Conservation (phyloP, 1,140 invertebrate species). For the Micrasema minimum region DNA sequence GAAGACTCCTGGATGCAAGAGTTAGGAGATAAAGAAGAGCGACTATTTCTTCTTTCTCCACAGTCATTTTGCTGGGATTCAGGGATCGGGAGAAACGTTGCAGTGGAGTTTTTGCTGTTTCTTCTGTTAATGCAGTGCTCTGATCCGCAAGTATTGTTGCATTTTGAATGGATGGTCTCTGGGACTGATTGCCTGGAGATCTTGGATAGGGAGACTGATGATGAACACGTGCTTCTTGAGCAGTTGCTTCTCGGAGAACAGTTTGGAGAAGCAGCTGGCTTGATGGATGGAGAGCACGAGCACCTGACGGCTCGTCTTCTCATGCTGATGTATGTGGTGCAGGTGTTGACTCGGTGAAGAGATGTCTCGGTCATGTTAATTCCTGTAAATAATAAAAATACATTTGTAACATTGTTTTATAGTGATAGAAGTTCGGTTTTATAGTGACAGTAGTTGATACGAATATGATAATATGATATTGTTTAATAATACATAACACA, state of each 20-base stretch:
- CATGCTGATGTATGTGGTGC: conserved; percentile 69
- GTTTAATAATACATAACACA: too few relatives aligned
- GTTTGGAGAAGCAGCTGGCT: background rate
- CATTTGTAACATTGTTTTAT: conserved; percentile 9
- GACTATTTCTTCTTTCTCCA: conserved; percentile 21
- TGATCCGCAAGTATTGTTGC: conserved; percentile 22
- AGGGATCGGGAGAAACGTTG: conserved; percentile 7
- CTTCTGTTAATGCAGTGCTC: conserved; percentile 42
- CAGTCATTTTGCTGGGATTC: background rate
- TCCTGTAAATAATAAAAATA: conserved; percentile 35
- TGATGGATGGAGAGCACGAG: conserved; percentile 44
- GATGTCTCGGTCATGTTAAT: conserved; percentile 65
- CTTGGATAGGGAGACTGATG: conserved; percentile 27
- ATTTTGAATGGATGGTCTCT: conserved; percentile 24
- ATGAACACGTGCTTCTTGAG: conserved; percentile 44
- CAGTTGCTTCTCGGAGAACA: conserved; percentile 48
- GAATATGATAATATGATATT: too few relatives aligned
- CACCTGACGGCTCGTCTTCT: conserved; percentile 40
- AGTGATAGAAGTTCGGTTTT: too few relatives aligned
- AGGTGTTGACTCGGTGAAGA: conserved; percentile 72
- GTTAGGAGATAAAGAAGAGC: conserved; percentile 24
- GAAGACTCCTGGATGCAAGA: conserved; percentile 16
- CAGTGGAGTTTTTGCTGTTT: conserved; percentile 19
- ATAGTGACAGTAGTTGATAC: too few relatives aligned
- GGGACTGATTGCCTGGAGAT: conserved; percentile 6